Evolutionary conservation across 2,113 vertebrate species (phyloP).

Genomic region (Setophaga petechia): DNA sequence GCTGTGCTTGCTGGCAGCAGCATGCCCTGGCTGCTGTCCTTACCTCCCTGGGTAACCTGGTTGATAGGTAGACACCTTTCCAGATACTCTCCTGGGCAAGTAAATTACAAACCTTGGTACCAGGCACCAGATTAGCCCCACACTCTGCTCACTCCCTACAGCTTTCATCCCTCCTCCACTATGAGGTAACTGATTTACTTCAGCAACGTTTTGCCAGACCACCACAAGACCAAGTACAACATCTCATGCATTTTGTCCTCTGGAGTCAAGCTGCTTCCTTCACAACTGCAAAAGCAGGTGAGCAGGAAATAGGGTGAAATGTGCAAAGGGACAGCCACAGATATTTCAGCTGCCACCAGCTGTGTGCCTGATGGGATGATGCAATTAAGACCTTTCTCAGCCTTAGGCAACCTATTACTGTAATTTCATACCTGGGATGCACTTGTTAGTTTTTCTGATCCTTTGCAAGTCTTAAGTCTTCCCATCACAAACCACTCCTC

Average conservation of each 20-base stretch:
- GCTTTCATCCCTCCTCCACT: background rate
- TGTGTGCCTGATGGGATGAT: background rate
- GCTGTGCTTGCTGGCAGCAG: background rate
- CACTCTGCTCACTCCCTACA: background rate
- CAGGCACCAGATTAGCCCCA: background rate
- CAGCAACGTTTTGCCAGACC: background rate
- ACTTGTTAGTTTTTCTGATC: conserved; percentile 10
- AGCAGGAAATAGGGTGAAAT: background rate
- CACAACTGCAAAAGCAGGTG: background rate
- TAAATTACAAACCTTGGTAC: background rate
- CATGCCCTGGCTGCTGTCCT: background rate
- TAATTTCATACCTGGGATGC: conserved; percentile 15
- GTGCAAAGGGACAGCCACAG: background rate
- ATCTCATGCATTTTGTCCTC: background rate
- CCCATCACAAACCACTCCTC: conserved; percentile 1
- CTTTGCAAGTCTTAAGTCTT: conserved; percentile 32
- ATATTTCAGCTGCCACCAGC: background rate
- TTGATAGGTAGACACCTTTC: background rate
- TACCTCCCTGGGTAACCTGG: accelerated
- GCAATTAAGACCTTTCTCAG: background rate
- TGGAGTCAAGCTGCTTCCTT: background rate
- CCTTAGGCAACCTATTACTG: conserved; percentile 43
- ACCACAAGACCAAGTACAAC: background rate
- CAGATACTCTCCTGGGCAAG: background rate
- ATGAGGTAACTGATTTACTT: accelerated